Conservation (phyloP, 2,888 invertebrate species). For the Trachelus stipa region DNA sequence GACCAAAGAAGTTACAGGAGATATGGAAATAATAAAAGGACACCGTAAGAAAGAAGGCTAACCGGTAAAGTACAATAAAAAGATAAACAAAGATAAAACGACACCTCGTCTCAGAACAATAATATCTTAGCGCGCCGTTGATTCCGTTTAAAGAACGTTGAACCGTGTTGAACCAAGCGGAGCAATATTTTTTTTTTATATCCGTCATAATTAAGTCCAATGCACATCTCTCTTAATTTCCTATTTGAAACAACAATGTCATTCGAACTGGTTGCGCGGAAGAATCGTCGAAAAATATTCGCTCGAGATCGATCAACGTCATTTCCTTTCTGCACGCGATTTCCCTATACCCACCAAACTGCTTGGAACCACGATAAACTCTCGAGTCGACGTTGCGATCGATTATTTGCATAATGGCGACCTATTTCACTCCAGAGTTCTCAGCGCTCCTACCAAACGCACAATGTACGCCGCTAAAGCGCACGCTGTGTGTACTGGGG, state of each 20-base stretch:
- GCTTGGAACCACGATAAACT: neutral
- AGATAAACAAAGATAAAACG: neutral
- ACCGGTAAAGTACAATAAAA: neutral
- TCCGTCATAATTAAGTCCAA: neutral
- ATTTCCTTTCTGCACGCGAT: neutral
- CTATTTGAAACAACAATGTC: neutral
- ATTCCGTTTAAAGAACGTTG: neutral
- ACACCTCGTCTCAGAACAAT: neutral
- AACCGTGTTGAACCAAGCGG: neutral
- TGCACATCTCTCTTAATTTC: neutral
- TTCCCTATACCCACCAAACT: neutral
- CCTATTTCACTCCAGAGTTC: neutral
- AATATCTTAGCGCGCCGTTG: neutral
- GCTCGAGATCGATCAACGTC: neutral
- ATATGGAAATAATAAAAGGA: too few species aligned
- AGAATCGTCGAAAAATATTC: neutral
- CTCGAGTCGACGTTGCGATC: neutral
- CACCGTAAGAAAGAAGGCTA: too few species aligned
- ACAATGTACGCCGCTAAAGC: neutral
- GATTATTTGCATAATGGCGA: slow-evolving; percentile 5
- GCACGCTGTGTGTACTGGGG: neutral
- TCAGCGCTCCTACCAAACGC: neutral
- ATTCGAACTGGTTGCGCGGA: neutral
- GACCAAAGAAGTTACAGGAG: too few species aligned
- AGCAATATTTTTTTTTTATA: neutral